Base-by-base conservation (phyloP, 2,888 invertebrate species). In the Tholera decimalis region DNA sequence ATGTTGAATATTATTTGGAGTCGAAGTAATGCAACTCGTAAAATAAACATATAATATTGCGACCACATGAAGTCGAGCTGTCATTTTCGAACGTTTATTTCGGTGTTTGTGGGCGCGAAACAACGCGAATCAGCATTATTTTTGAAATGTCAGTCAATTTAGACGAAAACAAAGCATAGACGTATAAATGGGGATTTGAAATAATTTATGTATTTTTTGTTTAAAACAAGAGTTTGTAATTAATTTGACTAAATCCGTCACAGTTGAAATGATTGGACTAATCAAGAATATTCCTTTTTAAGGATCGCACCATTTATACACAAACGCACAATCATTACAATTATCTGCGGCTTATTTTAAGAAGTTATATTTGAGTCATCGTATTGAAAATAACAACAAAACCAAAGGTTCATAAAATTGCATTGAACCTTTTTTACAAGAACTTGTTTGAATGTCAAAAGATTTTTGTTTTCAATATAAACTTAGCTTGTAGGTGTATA, bases 1-100 rank as follows among this genome's bases (percentile, higher is more conserved):
- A 72, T 65, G 66, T 59, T 53, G 56, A 56, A 57, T 65, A 59
- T 56, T 55, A 75, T 60, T 63, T 44, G 47, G 20, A 69, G 24
- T 51, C 55, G 41, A 61, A 49, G 60, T 67, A 62, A 59, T 66
- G 60, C 46, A 63, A 58, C 56, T 58, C 60, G 56, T 77, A 67
- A 77, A 79, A 77, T 68, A 69, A 69, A 77, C 70, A 71, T 59
- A n/a, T n/a, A n/a, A n/a, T n/a, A 71, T 67, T 63, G 74, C 55
- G 51, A 56, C 62, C 73, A 77, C 49, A 65, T 77, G 65, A 69
- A 69, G 15, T 59, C 35, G 11, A 2, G 53, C 47, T 57, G 63
- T 73, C 60, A 68, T 65, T 61, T 73, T 49, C 50, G 20, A 60
- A 73, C 49, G 65, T 76, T 67, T 77, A 69, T 76, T 65, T 73